Conservation (phyloP, 2,888 invertebrate species). For the Diarsia dahlii region DNA sequence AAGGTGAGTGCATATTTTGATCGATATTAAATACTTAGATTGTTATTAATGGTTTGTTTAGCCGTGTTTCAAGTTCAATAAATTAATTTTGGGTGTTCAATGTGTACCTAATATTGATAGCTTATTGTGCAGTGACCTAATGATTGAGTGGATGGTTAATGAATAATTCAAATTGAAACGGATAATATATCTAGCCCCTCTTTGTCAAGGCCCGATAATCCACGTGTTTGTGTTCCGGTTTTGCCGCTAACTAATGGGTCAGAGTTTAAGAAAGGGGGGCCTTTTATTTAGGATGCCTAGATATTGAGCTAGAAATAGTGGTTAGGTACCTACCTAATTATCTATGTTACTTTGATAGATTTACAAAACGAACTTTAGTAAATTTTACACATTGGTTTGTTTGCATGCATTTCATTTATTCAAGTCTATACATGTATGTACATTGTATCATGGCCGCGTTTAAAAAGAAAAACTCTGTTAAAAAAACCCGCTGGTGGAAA, state of each 20-base stretch:
- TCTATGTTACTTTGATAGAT: background rate
- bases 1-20: too few relatives aligned
- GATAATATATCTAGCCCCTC: too few relatives aligned
- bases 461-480: too few relatives aligned
- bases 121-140: too few relatives aligned
- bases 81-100: too few relatives aligned
- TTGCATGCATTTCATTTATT: background rate
- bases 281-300: background rate
- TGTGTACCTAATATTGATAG: too few relatives aligned
- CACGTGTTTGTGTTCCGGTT: background rate
- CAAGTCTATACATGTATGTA: background rate
- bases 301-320: background rate
- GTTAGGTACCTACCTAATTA: too few relatives aligned
- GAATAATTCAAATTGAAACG: background rate
- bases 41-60: too few relatives aligned
- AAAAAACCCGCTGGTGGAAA: too few relatives aligned
- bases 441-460: background rate
- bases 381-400: background rate
- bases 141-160: too few relatives aligned
- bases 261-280: background rate
- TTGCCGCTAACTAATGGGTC: background rate
- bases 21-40: too few relatives aligned
- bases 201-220: background rate
- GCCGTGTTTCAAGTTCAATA: too few relatives aligned
- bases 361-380: background rate